Percentiles rank a stretch among this genome's conserved stretches.
Evolutionary conservation across 1,140 invertebrate species (phyloP).

Genomic region (Anastrepha ludens): DNA sequence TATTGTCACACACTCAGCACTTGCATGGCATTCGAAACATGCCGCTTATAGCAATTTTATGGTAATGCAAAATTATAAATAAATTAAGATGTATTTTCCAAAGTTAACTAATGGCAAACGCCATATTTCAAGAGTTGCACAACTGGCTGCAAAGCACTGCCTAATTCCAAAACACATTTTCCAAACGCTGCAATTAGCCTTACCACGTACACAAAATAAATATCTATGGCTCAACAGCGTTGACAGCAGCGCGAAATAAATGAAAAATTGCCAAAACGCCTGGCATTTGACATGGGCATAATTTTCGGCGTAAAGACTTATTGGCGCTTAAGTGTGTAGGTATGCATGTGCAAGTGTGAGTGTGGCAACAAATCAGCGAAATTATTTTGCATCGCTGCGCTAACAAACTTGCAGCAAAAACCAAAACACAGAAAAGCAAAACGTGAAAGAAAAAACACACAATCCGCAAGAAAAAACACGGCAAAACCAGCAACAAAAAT

Average conservation of each 20-base stretch:
- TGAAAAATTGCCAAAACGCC: slow-evolving; percentile 47
- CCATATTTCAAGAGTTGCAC: background rate
- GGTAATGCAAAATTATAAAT: background rate
- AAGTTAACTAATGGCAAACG: background rate
- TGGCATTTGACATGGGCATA: slow-evolving; percentile 17
- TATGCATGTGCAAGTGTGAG: background rate
- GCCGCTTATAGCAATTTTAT: background rate
- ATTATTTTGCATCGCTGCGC: slow-evolving; percentile 41
- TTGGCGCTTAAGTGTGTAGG: background rate
- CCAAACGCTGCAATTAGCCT: slow-evolving; percentile 4
- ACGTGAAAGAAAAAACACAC: background rate
- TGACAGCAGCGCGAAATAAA: slow-evolving; percentile 39
- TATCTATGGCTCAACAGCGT: slow-evolving; percentile 12
- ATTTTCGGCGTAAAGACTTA: background rate
- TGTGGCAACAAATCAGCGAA: slow-evolving; percentile 34
- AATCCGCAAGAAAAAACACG: background rate
- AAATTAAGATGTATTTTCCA: background rate
- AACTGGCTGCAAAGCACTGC: background rate
- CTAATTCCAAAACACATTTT: slow-evolving; percentile 18
- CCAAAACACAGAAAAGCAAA: background rate
- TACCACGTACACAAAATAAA: slow-evolving; percentile 23
- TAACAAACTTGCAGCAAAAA: background rate
- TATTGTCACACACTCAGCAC: no score
- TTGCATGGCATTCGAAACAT: no score
- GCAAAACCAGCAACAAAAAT: background rate